Evolutionary conservation across 2,113 vertebrate genomes (phyloP).

Genomic region (Ariopsis seemanni): DNA sequence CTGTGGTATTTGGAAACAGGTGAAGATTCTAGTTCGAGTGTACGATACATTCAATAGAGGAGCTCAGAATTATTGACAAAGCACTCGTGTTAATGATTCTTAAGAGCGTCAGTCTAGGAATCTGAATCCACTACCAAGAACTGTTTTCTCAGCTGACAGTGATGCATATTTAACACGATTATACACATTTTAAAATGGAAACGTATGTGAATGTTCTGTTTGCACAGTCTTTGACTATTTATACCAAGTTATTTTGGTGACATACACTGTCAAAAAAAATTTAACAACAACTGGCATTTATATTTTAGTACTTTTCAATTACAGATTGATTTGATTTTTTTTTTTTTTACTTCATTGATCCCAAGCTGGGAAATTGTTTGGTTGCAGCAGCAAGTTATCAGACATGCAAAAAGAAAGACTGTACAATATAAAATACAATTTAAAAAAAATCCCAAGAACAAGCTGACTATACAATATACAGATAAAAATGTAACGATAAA

Average conservation of each 20-base stretch:
- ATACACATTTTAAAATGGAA: neutral
- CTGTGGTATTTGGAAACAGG: conserved; percentile 98
- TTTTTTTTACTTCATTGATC: too few species aligned
- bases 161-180: neutral
- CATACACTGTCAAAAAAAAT: neutral
- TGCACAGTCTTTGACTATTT: neutral
- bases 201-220: neutral
- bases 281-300: neutral
- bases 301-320: neutral
- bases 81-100: neutral
- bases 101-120: neutral
- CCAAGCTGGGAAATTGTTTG: too few species aligned
- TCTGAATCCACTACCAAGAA: neutral
- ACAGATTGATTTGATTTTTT: neutral
- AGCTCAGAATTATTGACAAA: neutral
- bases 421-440: too few species aligned
- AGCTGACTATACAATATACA: too few species aligned
- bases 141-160: neutral
- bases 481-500: too few species aligned
- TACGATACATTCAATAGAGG: neutral
- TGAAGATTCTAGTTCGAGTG: conserved; percentile 53
- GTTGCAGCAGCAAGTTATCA: too few species aligned
- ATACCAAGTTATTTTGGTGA: neutral
- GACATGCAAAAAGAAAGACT: too few species aligned
- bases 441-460: too few species aligned